Evolutionary conservation across 2,113 vertebrate genomes (phyloP), one percentile per base, ranked within the genome.

Genomic region (Formicarius rufipectus): DNA sequence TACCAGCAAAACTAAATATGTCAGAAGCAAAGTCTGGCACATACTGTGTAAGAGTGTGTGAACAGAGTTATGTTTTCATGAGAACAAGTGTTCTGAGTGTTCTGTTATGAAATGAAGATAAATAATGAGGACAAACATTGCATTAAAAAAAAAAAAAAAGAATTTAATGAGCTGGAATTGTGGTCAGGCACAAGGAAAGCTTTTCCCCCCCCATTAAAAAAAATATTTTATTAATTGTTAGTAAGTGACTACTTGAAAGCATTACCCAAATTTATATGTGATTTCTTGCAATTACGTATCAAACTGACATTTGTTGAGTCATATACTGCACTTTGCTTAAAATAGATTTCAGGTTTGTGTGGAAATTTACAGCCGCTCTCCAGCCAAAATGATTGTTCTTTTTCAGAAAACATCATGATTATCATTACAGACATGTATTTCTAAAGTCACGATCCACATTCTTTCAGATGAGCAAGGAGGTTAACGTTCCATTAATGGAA

Each of bases 51-150:
- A 90, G 95, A 79, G 72, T 94, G 95, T 94, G 87, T 94, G 95
- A 93, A 91, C 59, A 40, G 89, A 86, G 72, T 85, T 84, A 37
- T 94, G 71, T 95, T 93, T 96, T 92, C 92, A 83, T 94, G 95
- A 95, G 95, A 96, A 94, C 45, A 95, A 96, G 85, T 94, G 88
- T 84, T 96, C 95, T 94, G 85, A 96, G 85, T 94, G 85, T 86
- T 96, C 93, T 93, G 85, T 84, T 92, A 75, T 78, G 89, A 94
- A 94, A 86, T 79, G 49, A 56, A 90, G 93, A 94, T 91, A 94
- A 96, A 92, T 97, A 95, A 89, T 77, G 63, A 94, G 84, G 90
- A 90, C 78, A 96, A 97, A 94, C 72, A 63, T 85, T 91, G 74
- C 87, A 73, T 69, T 72, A 19, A 85, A 84, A 81, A 76, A 95